Base-by-base conservation (phyloP, 2,113 vertebrate species). In the Gnathonemus longibarbis region DNA sequence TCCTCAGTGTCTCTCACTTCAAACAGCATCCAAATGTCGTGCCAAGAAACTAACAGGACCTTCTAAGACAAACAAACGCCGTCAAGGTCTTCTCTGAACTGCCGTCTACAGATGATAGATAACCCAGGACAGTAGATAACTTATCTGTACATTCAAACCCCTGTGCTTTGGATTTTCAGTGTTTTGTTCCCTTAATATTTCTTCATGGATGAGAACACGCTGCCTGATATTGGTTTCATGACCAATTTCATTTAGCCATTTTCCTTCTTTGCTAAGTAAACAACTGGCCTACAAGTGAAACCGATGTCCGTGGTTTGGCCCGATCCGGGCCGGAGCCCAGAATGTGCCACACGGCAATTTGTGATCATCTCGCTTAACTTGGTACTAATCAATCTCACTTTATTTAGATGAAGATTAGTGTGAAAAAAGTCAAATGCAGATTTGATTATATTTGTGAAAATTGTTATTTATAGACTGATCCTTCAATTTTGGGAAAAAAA, bases 41-140 rank as follows among this genome's bases (percentile, higher is more conserved):
- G 90, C 88, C 90, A 90, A 88, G 90, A 84, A 88, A 35, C 27
- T 62, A 85, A 83, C 35, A 15, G 19, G n/a, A 83, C 46, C 88
- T 46, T 88, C 74, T 88, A 56, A 56, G 27, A 39, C n/a, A 13
- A 80, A 56, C 24, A 24, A 83, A 62, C 15, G n/a, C 88, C 53
- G 45, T 50, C 62, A 77, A 77, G n/a, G 52, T 84, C 53, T 74
- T 49, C 9, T 88, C 45, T 50, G 48, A 52, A 48, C 66, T 50
- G 48, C 49, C 56, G 5, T 56, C 39, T 88, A 27, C 66, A 83
- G 48, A 17, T 11, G 15, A 74, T 49, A 50, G 88, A 83, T 83
- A 52, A 89, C 39, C 62, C 11, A 88, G 50, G 15, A 56, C 46
- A 87, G 49, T 50, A 88, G 89, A 49, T 42, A 62, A 27, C 24